Evolutionary conservation across 2,888 invertebrate genomes (phyloP), one percentile per base, ranked within the genome.

Genomic region (Tyria jacobaeae): DNA sequence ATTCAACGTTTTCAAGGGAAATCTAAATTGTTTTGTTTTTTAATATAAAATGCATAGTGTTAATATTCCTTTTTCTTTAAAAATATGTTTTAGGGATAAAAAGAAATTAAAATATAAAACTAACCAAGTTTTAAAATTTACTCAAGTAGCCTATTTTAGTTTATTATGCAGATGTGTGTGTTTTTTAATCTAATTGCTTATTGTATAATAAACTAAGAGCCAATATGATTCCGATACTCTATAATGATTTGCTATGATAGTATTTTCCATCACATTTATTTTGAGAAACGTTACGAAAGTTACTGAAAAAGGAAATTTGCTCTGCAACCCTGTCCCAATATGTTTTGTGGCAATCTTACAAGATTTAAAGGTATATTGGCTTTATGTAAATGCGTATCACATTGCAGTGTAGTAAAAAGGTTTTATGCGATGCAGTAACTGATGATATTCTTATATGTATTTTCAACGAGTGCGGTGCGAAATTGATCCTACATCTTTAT

Each of bases 321-420:
- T 52, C 12, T 53, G 34, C 66, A 70, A 51, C 71, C 69, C 71
- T 71, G 70, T 31, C 39, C 37, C 60, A 48, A 62, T 65, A 70
- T 74, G 64, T 75, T 81, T 75, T 72, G 73, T 75, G 71, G 63
- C 74, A 79, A 77, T 81, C 81, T 78, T 78, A 79, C 68, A 70
- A 80, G 81, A 79, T 80, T 83, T 77, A 74, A 76, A 79, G 75
- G 78, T 80, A 82, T 81, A 81, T 81, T 80, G 78, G 78, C 70
- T 83, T 81, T 81, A 84, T 81, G 81, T 81, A 79, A 84, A 85
- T 81, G 70, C 57, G 68, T 76, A 75, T 71, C 71, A 76, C 68
- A 71, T 71, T 72, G 73, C 63, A 71, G 57, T 15, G 35, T 37
- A 68, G 53, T 68, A 62, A 69, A 68, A 62, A 27, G 5, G 24